These are phyloP conservation scores for Diplolepis rosae DNA, from an alignment of 2,888 invertebrate species.

Conservation along the genomic window DNA sequence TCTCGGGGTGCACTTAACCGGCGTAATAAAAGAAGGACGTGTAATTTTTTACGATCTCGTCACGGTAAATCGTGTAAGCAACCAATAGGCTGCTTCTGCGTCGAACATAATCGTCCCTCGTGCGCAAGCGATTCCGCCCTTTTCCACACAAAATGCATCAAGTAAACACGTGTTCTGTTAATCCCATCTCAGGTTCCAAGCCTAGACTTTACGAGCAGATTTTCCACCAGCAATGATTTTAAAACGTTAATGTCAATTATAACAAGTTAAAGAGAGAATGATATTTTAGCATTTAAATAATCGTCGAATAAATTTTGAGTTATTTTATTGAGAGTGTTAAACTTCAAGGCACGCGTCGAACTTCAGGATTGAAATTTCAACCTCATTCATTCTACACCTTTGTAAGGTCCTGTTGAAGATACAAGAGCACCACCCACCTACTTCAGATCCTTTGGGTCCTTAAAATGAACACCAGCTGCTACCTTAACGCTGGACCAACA, in stretches of 20 bases:
- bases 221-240: not conserved
- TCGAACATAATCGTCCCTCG: not conserved
- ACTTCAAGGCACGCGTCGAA: not conserved
- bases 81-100: not conserved
- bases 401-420: not conserved
- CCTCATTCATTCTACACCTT: slow-evolving; percentile 11
- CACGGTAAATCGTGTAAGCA: slow-evolving; percentile 1
- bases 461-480: slow-evolving; percentile 48
- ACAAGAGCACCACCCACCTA: slow-evolving; percentile 20
- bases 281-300: not conserved
- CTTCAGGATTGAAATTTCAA: slow-evolving; percentile 2
- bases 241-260: not conserved
- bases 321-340: not conserved
- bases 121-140: not conserved
- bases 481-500: slow-evolving; percentile 33
- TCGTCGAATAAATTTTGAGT: not conserved
- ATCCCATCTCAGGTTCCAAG: not conserved
- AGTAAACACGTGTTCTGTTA: not conserved
- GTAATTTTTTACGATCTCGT: slow-evolving; percentile 17
- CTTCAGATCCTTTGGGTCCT: slow-evolving; percentile 31
- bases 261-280: not conserved
- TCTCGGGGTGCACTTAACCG: slow-evolving; percentile 42
- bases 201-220: not conserved
- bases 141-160: slow-evolving; percentile 17
- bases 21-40: slow-evolving; percentile 43